Percentiles rank a stretch among this genome's conserved stretches.
These are phyloP conservation scores for Bolinopsis microptera DNA, from an alignment of 37 sponge, comb jelly and placozoan species.

Conservation along the genomic window DNA sequence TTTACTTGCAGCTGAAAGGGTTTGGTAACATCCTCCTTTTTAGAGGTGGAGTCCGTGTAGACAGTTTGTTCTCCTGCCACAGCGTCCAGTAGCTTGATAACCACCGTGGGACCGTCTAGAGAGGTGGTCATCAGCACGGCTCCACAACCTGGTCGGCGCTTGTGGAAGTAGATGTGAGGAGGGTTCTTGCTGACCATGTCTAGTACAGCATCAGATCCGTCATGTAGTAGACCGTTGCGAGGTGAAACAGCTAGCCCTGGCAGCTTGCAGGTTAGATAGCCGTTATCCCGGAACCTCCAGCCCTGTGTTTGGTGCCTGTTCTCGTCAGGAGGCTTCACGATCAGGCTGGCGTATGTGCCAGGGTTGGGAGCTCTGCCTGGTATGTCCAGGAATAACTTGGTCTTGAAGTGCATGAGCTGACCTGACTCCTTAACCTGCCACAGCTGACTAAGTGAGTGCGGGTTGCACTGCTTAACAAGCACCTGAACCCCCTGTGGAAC, in stretches of 20 bases:
- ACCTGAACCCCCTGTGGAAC: slow-evolving; percentile 25
- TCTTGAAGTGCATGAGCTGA: slow-evolving; percentile 8
- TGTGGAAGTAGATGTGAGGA: background rate
- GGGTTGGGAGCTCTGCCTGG: slow-evolving; percentile 8
- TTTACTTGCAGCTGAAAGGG: slow-evolving; percentile 1
- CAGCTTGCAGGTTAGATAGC: background rate
- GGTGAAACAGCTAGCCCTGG: background rate
- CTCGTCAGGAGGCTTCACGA: background rate
- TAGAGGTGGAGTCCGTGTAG: background rate
- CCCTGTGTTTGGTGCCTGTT: background rate
- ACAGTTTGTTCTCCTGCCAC: background rate
- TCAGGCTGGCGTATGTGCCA: slow-evolving; percentile 21
- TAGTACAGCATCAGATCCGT: slow-evolving; percentile 13
- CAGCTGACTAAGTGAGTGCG: background rate
- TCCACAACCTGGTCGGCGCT: background rate
- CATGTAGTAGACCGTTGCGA: background rate
- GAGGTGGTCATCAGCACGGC: background rate
- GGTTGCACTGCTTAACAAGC: slow-evolving; percentile 8
- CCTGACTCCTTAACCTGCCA: slow-evolving; percentile 1
- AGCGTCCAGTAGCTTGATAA: slow-evolving; percentile 28
- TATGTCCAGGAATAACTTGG: slow-evolving; percentile 2
- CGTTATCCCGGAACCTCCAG: slow-evolving; percentile 8
- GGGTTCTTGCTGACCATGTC: background rate
- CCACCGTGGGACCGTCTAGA: slow-evolving; percentile 14
- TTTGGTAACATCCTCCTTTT: background rate